Evolutionary conservation across 1,140 invertebrate genomes (phyloP).

Genomic region (Teleogryllus occipitalis): DNA sequence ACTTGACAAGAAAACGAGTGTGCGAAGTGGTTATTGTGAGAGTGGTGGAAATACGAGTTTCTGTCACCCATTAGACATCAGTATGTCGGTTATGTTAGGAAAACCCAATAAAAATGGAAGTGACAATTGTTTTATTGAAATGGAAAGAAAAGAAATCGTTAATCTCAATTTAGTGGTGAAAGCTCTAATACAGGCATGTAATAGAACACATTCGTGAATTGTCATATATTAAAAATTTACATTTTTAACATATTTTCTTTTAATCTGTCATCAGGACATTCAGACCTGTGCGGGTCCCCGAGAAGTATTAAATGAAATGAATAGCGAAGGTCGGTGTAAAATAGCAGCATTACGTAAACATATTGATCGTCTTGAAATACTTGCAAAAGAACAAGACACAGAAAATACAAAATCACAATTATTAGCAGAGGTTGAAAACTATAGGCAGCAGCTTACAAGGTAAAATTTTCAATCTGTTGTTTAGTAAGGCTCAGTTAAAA

Average conservation of each 20-base stretch:
- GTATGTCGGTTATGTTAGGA: not conserved
- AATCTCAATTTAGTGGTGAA: constrained; percentile 63
- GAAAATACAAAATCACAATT: constrained; percentile 53
- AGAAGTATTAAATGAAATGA: constrained; percentile 57
- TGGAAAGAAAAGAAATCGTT: constrained; percentile 51
- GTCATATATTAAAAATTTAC: constrained; percentile 17
- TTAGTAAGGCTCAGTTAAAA: no score
- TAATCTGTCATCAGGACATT: constrained; percentile 47
- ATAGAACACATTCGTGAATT: constrained; percentile 8
- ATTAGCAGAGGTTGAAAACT: constrained; percentile 52
- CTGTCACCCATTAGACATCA: no score
- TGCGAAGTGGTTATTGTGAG: no score
- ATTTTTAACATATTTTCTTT: constrained; percentile 14
- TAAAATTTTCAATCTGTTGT: constrained; percentile 25
- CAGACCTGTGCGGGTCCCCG: constrained; percentile 56
- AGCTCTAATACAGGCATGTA: constrained; percentile 64
- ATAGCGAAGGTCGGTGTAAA: constrained; percentile 59
- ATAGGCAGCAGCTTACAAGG: constrained; percentile 57
- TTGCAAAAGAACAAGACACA: constrained; percentile 49
- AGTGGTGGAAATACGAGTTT: no score
- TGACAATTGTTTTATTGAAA: constrained; percentile 24
- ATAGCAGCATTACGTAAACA: constrained; percentile 54
- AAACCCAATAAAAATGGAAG: constrained; percentile 11
- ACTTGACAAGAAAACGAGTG: no score
- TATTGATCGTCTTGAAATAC: constrained; percentile 54